Conservation (phyloP, 2,797 vertebrate genomes). For the Intellagama lesueurii region DNA sequence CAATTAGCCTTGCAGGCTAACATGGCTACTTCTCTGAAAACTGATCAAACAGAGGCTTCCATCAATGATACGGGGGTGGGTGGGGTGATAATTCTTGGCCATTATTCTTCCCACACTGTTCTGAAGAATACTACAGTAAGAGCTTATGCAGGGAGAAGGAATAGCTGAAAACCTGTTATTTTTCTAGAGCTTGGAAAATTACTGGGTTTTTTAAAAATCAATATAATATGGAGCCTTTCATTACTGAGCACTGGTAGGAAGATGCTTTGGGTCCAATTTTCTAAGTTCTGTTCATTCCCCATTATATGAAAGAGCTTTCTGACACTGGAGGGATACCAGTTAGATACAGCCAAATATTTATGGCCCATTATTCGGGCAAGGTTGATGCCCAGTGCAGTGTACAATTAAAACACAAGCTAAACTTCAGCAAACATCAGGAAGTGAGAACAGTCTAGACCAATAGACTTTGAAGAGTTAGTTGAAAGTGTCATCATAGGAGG, state of each 20-base stretch:
- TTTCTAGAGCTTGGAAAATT: background rate
- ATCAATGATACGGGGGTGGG: no score
- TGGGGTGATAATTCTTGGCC: no score
- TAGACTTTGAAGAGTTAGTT: constrained; percentile 56
- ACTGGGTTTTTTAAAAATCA: no score
- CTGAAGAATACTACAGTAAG: background rate
- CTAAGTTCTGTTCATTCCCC: background rate
- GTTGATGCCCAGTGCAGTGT: background rate
- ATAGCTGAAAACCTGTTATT: background rate
- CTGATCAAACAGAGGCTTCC: no score
- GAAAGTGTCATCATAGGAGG: constrained; percentile 31
- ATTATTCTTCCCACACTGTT: background rate
- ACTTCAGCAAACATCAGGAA: background rate
- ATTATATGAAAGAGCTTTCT: background rate
- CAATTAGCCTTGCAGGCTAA: no score
- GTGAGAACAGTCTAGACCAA: constrained; percentile 29
- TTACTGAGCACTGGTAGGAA: no score
- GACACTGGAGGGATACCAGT: background rate
- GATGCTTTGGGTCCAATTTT: background rate
- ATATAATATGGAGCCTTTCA: no score
- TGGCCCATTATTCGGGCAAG: background rate
- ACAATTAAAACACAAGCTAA: constrained; percentile 13
- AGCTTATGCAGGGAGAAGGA: background rate
- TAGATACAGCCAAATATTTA: background rate
- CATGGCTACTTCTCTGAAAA: no score